Evolutionary conservation across 2,113 vertebrate species (phyloP).

Genomic region (Pagrus major): DNA sequence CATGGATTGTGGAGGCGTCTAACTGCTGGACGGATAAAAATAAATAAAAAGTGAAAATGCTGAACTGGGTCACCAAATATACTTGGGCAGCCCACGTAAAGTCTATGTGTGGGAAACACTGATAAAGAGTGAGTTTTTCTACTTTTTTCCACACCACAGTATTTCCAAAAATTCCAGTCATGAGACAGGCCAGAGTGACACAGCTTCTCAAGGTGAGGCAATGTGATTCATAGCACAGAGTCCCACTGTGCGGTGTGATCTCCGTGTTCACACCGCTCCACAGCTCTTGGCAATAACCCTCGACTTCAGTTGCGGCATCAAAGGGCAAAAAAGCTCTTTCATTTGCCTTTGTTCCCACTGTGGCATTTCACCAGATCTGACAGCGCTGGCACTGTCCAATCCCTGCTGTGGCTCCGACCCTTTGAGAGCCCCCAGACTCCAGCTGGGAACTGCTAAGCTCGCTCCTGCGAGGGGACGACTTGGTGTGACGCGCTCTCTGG

Average conservation of each 20-base stretch:
- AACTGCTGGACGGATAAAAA: no score
- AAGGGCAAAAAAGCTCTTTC: slow-evolving; percentile 55
- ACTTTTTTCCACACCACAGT: neutral
- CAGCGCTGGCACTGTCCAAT: neutral
- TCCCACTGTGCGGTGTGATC: slow-evolving; percentile 21
- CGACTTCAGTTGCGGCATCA: slow-evolving; percentile 51
- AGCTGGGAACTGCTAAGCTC: slow-evolving; percentile 18
- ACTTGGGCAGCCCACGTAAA: no score
- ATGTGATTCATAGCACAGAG: neutral
- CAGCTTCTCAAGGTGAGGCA: slow-evolving; percentile 18
- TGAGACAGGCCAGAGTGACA: neutral
- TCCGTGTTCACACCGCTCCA: neutral
- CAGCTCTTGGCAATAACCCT: slow-evolving; percentile 23
- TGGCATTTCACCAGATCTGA: slow-evolving; percentile 61
- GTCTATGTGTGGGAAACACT: no score
- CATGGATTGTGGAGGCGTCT: no score
- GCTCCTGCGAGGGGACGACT: neutral
- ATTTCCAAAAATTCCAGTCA: neutral
- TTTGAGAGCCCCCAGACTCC: slow-evolving; percentile 30
- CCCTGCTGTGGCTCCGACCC: slow-evolving; percentile 44
- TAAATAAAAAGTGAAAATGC: no score
- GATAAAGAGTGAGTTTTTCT: no score
- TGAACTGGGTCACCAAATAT: no score
- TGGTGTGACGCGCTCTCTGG: slow-evolving; percentile 4
- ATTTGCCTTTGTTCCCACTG: slow-evolving; percentile 62